Conservation (phyloP, 2,113 vertebrate genomes). For the Hyperopisus bebe region DNA sequence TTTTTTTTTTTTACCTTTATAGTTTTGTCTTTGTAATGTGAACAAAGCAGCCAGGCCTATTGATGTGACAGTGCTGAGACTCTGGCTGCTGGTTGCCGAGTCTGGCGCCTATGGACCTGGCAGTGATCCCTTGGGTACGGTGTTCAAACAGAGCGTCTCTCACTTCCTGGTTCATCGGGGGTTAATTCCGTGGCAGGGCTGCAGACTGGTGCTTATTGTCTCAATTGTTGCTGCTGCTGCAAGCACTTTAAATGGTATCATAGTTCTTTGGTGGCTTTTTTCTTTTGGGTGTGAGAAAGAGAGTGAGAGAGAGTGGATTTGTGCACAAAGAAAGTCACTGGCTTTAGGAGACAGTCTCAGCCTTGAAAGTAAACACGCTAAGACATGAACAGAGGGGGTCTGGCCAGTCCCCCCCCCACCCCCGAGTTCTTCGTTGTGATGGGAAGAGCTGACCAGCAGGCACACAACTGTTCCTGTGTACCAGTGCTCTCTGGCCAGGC, state of each 20-base stretch:
- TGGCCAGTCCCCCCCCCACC: background rate
- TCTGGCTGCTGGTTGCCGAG: slow-evolving; percentile 31
- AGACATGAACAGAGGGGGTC: background rate
- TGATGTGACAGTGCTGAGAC: slow-evolving; percentile 26
- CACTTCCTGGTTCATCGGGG: background rate
- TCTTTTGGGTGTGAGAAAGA: background rate
- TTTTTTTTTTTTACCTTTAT: background rate
- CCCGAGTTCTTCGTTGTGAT: background rate
- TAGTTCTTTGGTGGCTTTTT: background rate
- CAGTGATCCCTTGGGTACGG: background rate
- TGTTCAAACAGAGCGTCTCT: background rate
- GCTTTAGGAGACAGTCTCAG: background rate
- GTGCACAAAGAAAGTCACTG: background rate
- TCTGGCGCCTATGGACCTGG: slow-evolving; percentile 20
- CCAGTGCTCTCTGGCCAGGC: background rate
- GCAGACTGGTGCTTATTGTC: background rate
- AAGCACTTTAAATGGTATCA: too few relatives aligned
- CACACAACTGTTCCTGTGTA: background rate
- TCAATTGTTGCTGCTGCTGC: background rate
- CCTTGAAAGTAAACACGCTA: background rate
- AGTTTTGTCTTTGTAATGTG: slow-evolving; percentile 48
- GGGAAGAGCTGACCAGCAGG: background rate
- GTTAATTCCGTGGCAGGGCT: background rate
- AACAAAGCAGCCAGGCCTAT: slow-evolving; percentile 45
- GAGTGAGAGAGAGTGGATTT: background rate